Conservation (phyloP, 2,113 vertebrate genomes). For the Columba janthina region DNA sequence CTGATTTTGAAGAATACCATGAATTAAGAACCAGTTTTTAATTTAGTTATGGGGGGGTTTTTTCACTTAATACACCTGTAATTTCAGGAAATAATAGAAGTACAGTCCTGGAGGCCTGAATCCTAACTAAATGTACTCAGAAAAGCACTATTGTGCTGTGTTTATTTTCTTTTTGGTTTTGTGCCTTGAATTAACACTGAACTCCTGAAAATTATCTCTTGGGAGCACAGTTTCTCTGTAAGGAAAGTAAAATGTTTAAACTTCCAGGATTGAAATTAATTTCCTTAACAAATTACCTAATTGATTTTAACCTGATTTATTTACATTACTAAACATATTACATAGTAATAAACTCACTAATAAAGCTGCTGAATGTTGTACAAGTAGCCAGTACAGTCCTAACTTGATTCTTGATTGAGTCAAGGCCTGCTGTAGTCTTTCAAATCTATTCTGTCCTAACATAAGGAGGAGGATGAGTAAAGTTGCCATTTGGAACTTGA, state of each 20-base stretch:
- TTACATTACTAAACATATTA: not conserved
- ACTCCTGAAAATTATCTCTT: not conserved
- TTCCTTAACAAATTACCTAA: not conserved
- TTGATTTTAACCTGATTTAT: not conserved
- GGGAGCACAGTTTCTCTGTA: not conserved
- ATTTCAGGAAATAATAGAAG: not conserved
- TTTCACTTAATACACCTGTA: not conserved
- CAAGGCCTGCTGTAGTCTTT: not conserved
- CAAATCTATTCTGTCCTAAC: not conserved
- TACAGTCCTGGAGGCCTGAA: not conserved
- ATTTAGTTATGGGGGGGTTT: not conserved
- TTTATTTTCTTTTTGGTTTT: not conserved
- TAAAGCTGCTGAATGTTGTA: not conserved
- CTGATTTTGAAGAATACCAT: not conserved
- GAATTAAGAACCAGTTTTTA: not conserved
- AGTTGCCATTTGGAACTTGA: not conserved
- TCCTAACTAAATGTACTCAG: not conserved
- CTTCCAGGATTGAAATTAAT: not conserved
- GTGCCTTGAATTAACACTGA: not conserved
- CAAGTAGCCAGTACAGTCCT: not conserved
- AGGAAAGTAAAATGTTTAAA: not conserved
- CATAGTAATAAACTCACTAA: not conserved
- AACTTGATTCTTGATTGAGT: not conserved
- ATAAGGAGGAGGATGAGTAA: not conserved
- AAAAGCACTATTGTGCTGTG: not conserved